Evolutionary conservation across 2,888 invertebrate genomes (phyloP), one percentile per base, ranked within the genome.

Genomic region (Pammene aurita): DNA sequence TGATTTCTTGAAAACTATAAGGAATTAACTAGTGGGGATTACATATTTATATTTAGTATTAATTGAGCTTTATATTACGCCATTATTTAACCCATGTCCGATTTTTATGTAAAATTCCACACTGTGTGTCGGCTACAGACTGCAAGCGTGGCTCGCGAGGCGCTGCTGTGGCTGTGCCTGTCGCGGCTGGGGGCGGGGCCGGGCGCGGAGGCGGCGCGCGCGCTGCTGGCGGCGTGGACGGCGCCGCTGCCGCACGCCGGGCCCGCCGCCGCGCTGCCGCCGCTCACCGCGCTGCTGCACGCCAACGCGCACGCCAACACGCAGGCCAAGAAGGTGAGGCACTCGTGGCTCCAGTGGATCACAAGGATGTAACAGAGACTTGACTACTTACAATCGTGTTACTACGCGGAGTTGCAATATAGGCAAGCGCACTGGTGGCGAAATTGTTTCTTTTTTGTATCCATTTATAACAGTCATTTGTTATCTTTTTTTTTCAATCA

Each of bases 141-240:
- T 2, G 94, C 93, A 67, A 86, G 93, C 48, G 90, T 95, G 62
- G 90, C 95, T 26, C 94, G 94, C 75, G 93, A 95, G 75, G 93
- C 94, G 18, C 78, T 91, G 34, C 77, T 90, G 55, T 83, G 84
- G 18, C 78, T 89, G 72, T 78, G 86, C 57, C 79, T 89, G 72
- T 78, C 83, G 6, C 81, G 84, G 5, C 75, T 52, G 62, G 77
- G 0, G 73, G 73, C 58, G 73, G 71, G 74, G 69, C 5, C 18
- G 60, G 74, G 71, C 58, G 79, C 77, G 42, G 83, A 81, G 69
- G 81, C 80, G 72, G 84, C 84, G 73, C 86, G 88, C 69, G 84
- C 83, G 66, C 78, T 90, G 72, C 82, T 90, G 69, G 76, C 78
- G 52, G 83, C 87, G 75, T 90, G 88, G 89, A 80, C 86, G 62